A percentile compares a stretch with the other conserved stretches of the same genome.
Conservation (phyloP, 2,888 invertebrate species). For the Drosophila lacicola region DNA sequence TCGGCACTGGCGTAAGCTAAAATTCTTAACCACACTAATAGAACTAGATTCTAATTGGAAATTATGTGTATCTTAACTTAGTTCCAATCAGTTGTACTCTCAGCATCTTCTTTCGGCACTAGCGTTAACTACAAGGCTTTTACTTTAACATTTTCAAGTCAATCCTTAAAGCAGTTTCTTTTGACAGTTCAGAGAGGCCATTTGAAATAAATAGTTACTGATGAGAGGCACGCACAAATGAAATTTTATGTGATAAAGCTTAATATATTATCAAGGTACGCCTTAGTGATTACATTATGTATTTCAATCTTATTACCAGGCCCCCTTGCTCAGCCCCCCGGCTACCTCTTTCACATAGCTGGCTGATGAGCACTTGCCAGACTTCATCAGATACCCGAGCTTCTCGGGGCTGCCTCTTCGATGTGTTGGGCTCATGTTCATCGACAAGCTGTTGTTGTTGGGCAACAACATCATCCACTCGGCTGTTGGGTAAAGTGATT, state of each 20-base stretch:
- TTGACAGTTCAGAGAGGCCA: too few species aligned
- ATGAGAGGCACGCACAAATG: background rate
- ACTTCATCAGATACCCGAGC: constrained; percentile 57
- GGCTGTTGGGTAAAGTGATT: constrained; percentile 72
- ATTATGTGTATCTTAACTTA: too few species aligned
- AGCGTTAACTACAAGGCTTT: too few species aligned
- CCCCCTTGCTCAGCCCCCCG: background rate
- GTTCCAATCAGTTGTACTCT: too few species aligned
- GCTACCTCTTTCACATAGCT: background rate
- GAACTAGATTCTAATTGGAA: too few species aligned
- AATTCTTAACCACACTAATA: too few species aligned
- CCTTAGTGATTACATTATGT: constrained; percentile 32
- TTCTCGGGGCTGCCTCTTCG: constrained; percentile 27
- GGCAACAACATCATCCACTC: constrained; percentile 66
- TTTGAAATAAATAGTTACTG: background rate
- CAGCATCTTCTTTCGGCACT: too few species aligned
- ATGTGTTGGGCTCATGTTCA: constrained; percentile 30
- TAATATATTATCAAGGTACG: constrained; percentile 44
- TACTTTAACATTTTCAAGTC: too few species aligned
- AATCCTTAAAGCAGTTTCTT: too few species aligned
- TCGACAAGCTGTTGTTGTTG: constrained; percentile 31
- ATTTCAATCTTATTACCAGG: constrained; percentile 34
- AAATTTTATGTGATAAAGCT: constrained; percentile 7
- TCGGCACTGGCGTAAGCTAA: too few species aligned
- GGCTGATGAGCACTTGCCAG: constrained; percentile 69